phyloP scores from a whole-genome alignment of 2,113 vertebrate species.

The Felis chaus region DNA sequence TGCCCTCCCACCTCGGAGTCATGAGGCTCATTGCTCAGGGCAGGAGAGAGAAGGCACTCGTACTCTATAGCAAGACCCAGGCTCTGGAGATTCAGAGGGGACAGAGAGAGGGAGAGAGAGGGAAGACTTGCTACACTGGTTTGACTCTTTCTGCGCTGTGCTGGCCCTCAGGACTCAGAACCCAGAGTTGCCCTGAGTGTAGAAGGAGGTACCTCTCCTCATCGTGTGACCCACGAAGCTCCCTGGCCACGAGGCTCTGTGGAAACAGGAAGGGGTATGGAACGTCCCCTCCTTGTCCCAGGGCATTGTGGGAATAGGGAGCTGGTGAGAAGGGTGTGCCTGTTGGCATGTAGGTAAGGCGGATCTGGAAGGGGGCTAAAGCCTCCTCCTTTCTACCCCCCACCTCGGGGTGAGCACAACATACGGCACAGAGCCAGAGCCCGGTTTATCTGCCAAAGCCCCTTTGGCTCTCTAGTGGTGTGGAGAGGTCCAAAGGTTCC shows the following conservation, averaged over 20 bases:
- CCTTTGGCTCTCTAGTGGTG: not conserved
- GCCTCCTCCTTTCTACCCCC: rapidly evolving
- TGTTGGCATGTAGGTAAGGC: not conserved
- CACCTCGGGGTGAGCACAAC: not conserved
- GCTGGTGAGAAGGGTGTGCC: not conserved
- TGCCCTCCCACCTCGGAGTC: not conserved
- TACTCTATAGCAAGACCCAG: not conserved
- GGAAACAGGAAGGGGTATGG: not conserved
- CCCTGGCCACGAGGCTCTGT: not conserved
- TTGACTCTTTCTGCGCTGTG: not conserved
- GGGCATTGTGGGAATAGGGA: not conserved
- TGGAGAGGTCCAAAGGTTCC: not conserved
- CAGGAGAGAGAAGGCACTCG: not conserved
- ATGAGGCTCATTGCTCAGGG: not conserved
- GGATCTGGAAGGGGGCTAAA: not conserved
- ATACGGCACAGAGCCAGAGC: not conserved
- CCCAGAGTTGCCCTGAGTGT: not conserved
- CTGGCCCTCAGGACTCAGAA: not conserved
- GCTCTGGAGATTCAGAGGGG: not conserved
- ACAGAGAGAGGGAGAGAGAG: not conserved
- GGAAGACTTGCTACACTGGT: not conserved
- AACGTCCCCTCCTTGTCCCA: not conserved
- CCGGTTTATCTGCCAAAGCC: not conserved
- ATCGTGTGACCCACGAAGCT: rapidly evolving
- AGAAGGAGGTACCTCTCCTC: not conserved